Evolutionary conservation across 2,797 vertebrate genomes (phyloP).

Genomic region (Aeoliscus strigatus): DNA sequence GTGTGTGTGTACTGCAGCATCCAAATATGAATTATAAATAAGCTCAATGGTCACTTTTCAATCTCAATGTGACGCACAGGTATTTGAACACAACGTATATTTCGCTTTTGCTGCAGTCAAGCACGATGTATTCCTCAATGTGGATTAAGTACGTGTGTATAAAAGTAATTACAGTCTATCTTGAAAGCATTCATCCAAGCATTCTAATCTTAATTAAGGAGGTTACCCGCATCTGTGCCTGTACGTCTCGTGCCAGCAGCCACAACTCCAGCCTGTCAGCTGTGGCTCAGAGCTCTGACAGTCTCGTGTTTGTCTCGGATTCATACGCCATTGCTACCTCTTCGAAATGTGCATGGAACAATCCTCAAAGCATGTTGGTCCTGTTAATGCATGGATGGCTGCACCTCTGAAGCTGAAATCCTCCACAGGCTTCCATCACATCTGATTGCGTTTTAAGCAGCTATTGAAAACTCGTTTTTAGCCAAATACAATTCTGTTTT

Average conservation of each 20-base stretch:
- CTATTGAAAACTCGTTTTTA: too few relatives aligned
- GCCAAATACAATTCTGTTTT: too few relatives aligned
- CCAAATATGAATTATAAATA: conserved; percentile 22
- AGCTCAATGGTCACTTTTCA: conserved; percentile 18
- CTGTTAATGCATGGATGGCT: background rate
- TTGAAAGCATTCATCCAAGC: conserved; percentile 35
- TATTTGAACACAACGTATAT: conserved; percentile 8
- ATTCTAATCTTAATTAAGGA: conserved; percentile 51
- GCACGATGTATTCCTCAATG: conserved; percentile 9
- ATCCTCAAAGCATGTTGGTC: conserved; percentile 7
- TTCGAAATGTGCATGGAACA: background rate
- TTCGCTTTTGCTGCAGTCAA: conserved; percentile 11
- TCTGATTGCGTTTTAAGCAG: too few relatives aligned
- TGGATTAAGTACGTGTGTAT: conserved; percentile 19
- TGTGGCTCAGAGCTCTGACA: conserved; percentile 10
- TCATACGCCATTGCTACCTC: conserved; percentile 34
- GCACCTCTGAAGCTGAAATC: background rate
- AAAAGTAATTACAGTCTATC: conserved; percentile 42
- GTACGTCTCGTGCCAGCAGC: conserved; percentile 13
- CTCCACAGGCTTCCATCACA: too few relatives aligned
- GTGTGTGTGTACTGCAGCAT: conserved; percentile 1
- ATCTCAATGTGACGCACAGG: conserved; percentile 6
- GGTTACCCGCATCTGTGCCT: conserved; percentile 13
- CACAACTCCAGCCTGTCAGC: conserved; percentile 18
- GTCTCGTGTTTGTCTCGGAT: conserved; percentile 10